Conservation (phyloP, 2,797 vertebrate species). For the Pangasius larnaudii region DNA sequence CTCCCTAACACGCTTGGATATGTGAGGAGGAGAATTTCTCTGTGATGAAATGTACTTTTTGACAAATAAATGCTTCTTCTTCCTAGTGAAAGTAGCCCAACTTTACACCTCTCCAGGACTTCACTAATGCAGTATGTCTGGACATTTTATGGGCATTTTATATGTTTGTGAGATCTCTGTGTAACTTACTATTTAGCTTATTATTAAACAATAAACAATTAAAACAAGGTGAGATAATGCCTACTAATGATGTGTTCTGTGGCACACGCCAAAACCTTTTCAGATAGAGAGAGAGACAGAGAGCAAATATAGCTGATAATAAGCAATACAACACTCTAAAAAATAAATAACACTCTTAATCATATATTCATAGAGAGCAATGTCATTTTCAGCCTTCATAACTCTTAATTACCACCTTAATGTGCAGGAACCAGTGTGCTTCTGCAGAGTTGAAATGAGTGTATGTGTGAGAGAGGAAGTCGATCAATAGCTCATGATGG, state of each 20-base stretch:
- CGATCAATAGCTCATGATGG: conserved; percentile 66
- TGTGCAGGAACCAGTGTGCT: conserved; percentile 64
- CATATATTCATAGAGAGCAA: conserved; percentile 28
- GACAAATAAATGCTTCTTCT: neutral
- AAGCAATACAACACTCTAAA: neutral
- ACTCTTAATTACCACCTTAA: conserved; percentile 48
- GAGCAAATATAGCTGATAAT: neutral
- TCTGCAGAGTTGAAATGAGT: conserved; percentile 62
- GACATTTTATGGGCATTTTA: neutral
- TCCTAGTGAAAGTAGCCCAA: neutral
- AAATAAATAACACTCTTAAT: conserved; percentile 27
- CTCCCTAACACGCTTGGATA: neutral
- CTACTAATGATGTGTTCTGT: neutral
- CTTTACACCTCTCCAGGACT: neutral
- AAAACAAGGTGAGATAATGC: neutral
- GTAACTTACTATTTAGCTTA: neutral
- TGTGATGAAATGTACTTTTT: neutral
- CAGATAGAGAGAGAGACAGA: neutral
- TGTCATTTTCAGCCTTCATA: conserved; percentile 46
- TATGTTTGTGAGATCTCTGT: neutral
- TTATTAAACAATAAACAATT: neutral
- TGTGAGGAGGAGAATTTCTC: neutral
- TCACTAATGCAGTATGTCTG: neutral
- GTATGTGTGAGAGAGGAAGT: conserved; percentile 69
- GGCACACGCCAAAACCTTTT: neutral